Evolutionary conservation across 2,888 invertebrate species (phyloP).

Genomic region (Brachylomia viminalis): DNA sequence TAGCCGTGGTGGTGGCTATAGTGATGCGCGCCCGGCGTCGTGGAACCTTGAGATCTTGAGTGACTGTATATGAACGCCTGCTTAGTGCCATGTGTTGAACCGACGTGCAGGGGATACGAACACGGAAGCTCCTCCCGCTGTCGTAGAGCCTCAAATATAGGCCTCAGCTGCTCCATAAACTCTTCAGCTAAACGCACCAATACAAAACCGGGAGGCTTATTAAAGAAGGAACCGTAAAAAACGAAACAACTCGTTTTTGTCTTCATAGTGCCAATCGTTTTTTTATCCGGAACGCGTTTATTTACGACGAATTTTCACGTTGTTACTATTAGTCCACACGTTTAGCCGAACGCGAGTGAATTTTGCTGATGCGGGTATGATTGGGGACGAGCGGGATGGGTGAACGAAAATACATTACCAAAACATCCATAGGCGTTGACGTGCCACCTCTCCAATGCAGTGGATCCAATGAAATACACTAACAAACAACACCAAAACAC

Average conservation of each 20-base stretch:
- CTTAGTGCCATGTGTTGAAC: conserved; percentile 92
- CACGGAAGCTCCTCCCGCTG: conserved; percentile 97
- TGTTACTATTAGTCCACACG: conserved; percentile 86
- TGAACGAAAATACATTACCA: conserved; percentile 88
- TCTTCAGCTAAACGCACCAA: conserved; percentile 95
- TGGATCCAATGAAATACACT: conserved; percentile 86
- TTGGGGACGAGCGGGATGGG: conserved; percentile 85
- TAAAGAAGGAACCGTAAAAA: conserved; percentile 80
- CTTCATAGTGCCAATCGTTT: conserved; percentile 90
- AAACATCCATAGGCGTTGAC: conserved; percentile 86
- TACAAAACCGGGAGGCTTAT: conserved; percentile 87
- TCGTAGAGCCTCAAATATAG: conserved; percentile 98
- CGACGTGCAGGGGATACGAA: conserved; percentile 97
- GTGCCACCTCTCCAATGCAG: conserved; percentile 91
- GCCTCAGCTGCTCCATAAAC: conserved; percentile 98
- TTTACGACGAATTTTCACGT: conserved; percentile 77
- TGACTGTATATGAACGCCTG: conserved; percentile 91
- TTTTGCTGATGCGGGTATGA: conserved; percentile 81
- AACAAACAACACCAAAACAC: conserved; percentile 89
- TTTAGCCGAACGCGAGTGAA: conserved; percentile 81
- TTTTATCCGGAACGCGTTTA: conserved; percentile 78
- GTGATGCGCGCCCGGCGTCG: conserved; percentile 92
- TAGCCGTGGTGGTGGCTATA: conserved; percentile 92
- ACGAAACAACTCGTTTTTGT: conserved; percentile 75
- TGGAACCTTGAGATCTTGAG: conserved; percentile 91